A percentile compares a stretch with the other conserved stretches of the same genome.
Conservation (phyloP, 2,888 invertebrate genomes). For the Tetragnatha montana region DNA sequence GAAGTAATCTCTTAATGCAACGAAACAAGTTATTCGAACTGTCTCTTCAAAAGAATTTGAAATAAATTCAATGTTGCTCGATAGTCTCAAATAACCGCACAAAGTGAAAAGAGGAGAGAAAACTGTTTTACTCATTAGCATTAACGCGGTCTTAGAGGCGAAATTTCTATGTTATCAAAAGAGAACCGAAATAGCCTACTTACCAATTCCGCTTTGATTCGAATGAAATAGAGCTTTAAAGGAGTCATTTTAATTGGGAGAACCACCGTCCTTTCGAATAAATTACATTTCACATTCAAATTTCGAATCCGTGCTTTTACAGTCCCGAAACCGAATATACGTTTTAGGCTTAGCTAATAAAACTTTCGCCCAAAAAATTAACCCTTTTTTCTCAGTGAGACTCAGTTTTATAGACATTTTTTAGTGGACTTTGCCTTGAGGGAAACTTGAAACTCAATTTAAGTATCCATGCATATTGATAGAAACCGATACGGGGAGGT, state of each 20-base stretch:
- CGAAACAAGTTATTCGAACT: neutral
- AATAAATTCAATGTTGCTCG: slow-evolving; percentile 35
- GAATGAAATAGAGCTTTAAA: slow-evolving; percentile 29
- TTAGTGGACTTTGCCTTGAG: slow-evolving; percentile 3
- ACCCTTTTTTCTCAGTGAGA: neutral
- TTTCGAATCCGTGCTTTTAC: slow-evolving; percentile 7
- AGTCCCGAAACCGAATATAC: neutral
- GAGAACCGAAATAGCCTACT: slow-evolving; percentile 39
- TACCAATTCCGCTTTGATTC: slow-evolving; percentile 44
- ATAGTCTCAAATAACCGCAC: slow-evolving; percentile 17
- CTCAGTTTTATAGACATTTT: neutral
- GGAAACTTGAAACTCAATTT: slow-evolving; percentile 60
- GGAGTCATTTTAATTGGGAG: slow-evolving; percentile 39
- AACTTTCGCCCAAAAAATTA: slow-evolving; percentile 16
- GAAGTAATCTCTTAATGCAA: no score
- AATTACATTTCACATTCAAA: slow-evolving; percentile 42
- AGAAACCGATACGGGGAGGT: slow-evolving; percentile 12
- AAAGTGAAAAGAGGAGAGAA: slow-evolving; percentile 10
- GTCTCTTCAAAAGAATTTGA: neutral
- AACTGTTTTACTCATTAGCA: slow-evolving; percentile 45
- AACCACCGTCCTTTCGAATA: slow-evolving; percentile 40
- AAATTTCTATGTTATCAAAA: slow-evolving; percentile 45
- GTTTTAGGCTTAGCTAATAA: slow-evolving; percentile 44
- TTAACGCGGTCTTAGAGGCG: slow-evolving; percentile 27
- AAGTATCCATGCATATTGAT: slow-evolving; percentile 62